Percentiles rank a stretch among this genome's conserved stretches.
Conservation (phyloP, 2,113 vertebrate genomes). For the Clarias macrocephalus region DNA sequence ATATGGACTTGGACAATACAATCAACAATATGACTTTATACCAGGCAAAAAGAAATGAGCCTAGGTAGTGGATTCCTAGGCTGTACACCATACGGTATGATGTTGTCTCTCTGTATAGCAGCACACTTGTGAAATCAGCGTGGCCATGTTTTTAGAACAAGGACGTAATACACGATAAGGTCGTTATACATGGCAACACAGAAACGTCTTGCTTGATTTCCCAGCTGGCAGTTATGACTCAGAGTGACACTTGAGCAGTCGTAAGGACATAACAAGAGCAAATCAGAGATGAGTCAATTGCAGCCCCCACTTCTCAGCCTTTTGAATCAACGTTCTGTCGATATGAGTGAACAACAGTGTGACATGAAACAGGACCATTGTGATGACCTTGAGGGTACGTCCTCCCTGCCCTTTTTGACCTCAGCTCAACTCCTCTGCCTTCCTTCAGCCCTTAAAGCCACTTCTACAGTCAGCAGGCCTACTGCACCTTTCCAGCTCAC, state of each 20-base stretch:
- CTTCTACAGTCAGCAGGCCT: neutral
- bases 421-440: conserved; percentile 18
- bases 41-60: neutral
- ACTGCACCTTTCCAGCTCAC: neutral
- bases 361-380: neutral
- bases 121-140: neutral
- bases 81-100: neutral
- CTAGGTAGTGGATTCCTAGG: too few species aligned
- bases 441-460: conserved; percentile 20
- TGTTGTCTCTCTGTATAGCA: neutral
- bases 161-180: neutral
- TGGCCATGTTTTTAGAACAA: conserved; percentile 6
- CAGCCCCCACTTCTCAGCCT: conserved; percentile 19
- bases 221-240: conserved; percentile 38
- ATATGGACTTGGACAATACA: neutral
- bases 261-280: neutral
- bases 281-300: conserved; percentile 24
- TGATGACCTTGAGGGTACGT: neutral
- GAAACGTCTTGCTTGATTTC: conserved; percentile 14
- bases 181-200: conserved; percentile 9
- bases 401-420: conserved; percentile 5
- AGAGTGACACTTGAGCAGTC: conserved; percentile 35
- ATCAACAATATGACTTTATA: neutral
- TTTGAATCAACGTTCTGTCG: neutral
- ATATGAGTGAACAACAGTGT: neutral